Percentiles rank a stretch among this genome's conserved stretches.
Conservation (phyloP, 2,888 invertebrate species). For the Stenurella melanura region DNA sequence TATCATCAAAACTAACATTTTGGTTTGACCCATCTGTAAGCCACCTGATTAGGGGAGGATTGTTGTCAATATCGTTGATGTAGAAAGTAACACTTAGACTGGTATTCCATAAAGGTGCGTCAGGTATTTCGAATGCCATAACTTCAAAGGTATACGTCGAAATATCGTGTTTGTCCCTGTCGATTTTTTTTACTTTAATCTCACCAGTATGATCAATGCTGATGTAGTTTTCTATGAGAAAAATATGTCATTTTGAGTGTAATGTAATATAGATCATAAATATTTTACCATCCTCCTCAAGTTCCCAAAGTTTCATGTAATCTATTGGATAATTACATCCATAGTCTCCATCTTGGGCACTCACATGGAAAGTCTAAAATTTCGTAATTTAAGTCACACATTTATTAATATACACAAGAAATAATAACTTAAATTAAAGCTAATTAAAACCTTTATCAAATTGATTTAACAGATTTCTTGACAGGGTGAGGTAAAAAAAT, state of each 20-base stretch:
- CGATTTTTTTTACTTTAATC: constrained; percentile 67
- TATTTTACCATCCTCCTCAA: constrained; percentile 50
- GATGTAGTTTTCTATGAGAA: constrained; percentile 55
- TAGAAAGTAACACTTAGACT: constrained; percentile 64
- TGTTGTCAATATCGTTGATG: constrained; percentile 80
- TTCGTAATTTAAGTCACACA: too few species aligned
- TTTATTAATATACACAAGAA: too few species aligned
- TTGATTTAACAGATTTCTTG: too few species aligned
- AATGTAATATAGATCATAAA: constrained; percentile 66
- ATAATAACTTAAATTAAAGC: too few species aligned
- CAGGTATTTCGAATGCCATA: constrained; percentile 67
- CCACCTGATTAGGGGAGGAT: constrained; percentile 73
- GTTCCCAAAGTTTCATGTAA: constrained; percentile 61
- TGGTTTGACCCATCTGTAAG: background rate
- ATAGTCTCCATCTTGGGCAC: constrained; percentile 79
- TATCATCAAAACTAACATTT: constrained; percentile 25
- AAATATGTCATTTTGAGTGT: background rate
- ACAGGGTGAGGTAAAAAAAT: too few species aligned
- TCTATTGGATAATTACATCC: constrained; percentile 73
- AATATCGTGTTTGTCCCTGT: constrained; percentile 68
- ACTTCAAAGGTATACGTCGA: constrained; percentile 62
- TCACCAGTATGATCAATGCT: constrained; percentile 62
- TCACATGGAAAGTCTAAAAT: constrained; percentile 71
- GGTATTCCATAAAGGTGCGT: constrained; percentile 50
- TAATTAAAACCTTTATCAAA: too few species aligned